These are phyloP conservation scores for Chrysoperla carnea DNA, from an alignment of 1,140 invertebrate species.

Conservation along the genomic window DNA sequence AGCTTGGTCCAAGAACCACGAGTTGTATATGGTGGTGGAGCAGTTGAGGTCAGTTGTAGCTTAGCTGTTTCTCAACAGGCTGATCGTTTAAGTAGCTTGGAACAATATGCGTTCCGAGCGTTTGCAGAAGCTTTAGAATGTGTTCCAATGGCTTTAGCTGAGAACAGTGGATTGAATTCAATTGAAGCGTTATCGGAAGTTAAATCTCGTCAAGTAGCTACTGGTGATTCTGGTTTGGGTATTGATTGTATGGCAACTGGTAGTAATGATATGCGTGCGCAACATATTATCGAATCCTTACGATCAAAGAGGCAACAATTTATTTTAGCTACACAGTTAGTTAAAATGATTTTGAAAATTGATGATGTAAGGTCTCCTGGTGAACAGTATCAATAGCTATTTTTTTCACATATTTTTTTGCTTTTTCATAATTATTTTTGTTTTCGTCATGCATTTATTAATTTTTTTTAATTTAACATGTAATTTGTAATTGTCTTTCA, in stretches of 20 bases:
- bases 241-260: constrained; percentile 89
- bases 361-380: constrained; percentile 84
- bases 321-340: constrained; percentile 86
- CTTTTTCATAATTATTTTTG: too few relatives aligned
- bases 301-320: constrained; percentile 97
- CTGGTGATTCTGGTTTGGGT: constrained; percentile 76
- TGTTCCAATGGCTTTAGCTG: constrained; percentile 88
- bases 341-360: constrained; percentile 99
- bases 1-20: constrained; percentile 86
- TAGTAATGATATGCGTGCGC: constrained; percentile 84
- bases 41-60: constrained; percentile 89
- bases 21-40: constrained; percentile 95
- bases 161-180: constrained; percentile 88
- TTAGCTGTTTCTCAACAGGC: constrained; percentile 77
- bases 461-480: too few relatives aligned
- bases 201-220: constrained; percentile 65
- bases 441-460: too few relatives aligned
- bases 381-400: constrained; percentile 16
- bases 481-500: too few relatives aligned
- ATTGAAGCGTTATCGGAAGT: constrained; percentile 86
- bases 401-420: too few relatives aligned
- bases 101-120: constrained; percentile 93
- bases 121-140: constrained; percentile 92
- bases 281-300: constrained; percentile 94
- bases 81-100: constrained; percentile 79